Evolutionary conservation across 2,113 vertebrate species (phyloP).

Genomic region (Narcine bancroftii): DNA sequence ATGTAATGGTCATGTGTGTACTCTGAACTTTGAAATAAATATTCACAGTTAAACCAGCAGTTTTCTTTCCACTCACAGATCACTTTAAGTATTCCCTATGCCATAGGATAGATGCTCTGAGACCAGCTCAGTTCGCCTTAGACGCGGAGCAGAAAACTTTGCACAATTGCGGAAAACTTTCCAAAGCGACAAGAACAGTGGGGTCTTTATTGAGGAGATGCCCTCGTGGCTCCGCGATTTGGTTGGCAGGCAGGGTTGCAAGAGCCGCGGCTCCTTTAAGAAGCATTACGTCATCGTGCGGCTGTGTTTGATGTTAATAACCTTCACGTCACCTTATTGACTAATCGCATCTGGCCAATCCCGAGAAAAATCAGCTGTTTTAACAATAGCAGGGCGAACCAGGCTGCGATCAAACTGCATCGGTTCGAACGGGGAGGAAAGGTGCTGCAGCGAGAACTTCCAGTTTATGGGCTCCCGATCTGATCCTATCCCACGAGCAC

Average conservation of each 20-base stretch:
- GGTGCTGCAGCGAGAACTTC: neutral
- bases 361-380: constrained; percentile 27
- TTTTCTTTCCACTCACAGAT: too few relatives aligned
- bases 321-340: constrained; percentile 33
- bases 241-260: neutral
- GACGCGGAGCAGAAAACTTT: too few relatives aligned
- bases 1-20: too few relatives aligned
- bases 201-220: neutral
- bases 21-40: too few relatives aligned
- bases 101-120: too few relatives aligned
- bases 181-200: too few relatives aligned
- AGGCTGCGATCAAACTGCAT: neutral
- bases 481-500: neutral
- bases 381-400: neutral
- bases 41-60: too few relatives aligned
- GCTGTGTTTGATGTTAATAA: constrained; percentile 35
- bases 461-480: neutral
- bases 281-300: constrained; percentile 19
- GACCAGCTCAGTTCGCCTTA: too few relatives aligned
- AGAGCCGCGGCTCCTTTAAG: neutral
- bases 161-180: too few relatives aligned
- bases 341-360: constrained; percentile 19
- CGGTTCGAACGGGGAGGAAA: too few relatives aligned
- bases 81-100: too few relatives aligned
- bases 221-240: too few relatives aligned